A percentile compares a stretch with the other conserved stretches of the same genome.
These are phyloP conservation scores for Chionis minor DNA, from an alignment of 2,113 vertebrate species.

Conservation along the genomic window DNA sequence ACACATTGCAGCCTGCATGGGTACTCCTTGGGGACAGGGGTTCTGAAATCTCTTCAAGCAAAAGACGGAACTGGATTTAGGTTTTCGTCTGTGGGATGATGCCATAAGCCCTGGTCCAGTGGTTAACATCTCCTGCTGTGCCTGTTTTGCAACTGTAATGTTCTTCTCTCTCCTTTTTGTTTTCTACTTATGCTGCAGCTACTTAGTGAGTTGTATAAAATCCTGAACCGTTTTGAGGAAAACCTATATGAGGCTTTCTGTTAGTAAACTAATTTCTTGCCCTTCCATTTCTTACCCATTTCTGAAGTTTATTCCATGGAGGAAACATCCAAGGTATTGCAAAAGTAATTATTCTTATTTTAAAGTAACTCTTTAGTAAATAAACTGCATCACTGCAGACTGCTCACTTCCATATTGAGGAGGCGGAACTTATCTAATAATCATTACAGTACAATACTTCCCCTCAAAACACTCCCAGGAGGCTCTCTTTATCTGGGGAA, in stretches of 20 bases:
- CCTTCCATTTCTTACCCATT: neutral
- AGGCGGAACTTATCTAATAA: conserved; percentile 11
- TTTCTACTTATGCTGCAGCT: neutral
- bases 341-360: neutral
- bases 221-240: neutral
- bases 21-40: neutral
- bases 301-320: neutral
- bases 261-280: neutral
- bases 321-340: neutral
- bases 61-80: neutral
- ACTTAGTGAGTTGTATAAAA: neutral
- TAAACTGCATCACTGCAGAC: neutral
- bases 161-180: neutral
- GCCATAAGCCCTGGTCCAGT: neutral
- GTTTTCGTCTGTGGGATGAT: neutral
- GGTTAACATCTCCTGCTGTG: neutral
- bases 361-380: neutral
- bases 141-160: neutral
- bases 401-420: neutral
- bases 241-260: neutral
- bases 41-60: neutral
- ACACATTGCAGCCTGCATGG: rapidly evolving
- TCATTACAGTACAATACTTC: neutral
- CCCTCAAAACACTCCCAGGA: neutral
- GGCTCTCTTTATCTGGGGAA: conserved; percentile 1